Conservation (phyloP, 2,113 vertebrate genomes). For the Pollachius pollachius region DNA sequence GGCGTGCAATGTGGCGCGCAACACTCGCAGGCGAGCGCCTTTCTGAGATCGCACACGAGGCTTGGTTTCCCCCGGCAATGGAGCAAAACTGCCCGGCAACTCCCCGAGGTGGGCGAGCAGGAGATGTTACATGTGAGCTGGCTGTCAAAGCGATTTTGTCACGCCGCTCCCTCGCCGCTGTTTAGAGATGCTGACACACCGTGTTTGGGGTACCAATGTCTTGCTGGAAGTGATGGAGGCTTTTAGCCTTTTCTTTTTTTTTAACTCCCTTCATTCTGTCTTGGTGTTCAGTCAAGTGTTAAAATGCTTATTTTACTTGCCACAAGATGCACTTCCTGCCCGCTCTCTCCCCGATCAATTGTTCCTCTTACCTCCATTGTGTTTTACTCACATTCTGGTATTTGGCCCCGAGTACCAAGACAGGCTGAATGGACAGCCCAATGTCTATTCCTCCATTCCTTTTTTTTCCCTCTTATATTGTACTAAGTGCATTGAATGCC, state of each 20-base stretch:
- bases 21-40: constrained; percentile 54
- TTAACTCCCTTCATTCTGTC: constrained; percentile 56
- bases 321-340: constrained; percentile 39
- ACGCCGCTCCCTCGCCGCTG: constrained; percentile 69
- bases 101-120: constrained; percentile 71
- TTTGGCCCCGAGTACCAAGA: too few species aligned
- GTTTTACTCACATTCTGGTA: constrained; percentile 5
- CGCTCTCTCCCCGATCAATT: constrained; percentile 44
- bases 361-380: constrained; percentile 24
- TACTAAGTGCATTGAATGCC: neutral
- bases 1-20: constrained; percentile 47
- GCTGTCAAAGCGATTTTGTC: constrained; percentile 84
- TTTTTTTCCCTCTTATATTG: neutral
- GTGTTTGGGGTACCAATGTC: constrained; percentile 65
- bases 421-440: too few species aligned
- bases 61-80: constrained; percentile 66
- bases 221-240: constrained; percentile 73
- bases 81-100: constrained; percentile 74
- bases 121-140: constrained; percentile 83
- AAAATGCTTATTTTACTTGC: constrained; percentile 59
- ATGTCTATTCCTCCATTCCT: constrained; percentile 14
- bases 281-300: constrained; percentile 65
- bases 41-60: constrained; percentile 65
- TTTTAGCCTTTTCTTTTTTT: constrained; percentile 57
- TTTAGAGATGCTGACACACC: constrained; percentile 74